phyloP scores from a whole-genome alignment of 1,140 invertebrate species.

The Archivesica marissinica region DNA sequence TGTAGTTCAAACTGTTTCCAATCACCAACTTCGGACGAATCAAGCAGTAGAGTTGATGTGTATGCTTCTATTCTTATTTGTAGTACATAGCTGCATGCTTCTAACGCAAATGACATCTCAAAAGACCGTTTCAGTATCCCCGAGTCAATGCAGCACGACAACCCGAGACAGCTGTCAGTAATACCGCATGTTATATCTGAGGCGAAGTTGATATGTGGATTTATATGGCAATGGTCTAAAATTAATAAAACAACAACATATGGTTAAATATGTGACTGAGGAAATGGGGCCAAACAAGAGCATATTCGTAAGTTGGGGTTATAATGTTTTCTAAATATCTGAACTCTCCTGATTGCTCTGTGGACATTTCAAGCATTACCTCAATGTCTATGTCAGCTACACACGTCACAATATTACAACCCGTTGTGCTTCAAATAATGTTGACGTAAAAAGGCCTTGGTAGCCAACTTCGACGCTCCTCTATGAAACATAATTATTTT shows the following conservation, averaged over 20 bases:
- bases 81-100: background rate
- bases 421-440: too few relatives aligned
- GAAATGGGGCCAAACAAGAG: background rate
- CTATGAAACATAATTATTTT: too few relatives aligned
- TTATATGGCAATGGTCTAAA: background rate
- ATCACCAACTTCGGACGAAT: background rate
- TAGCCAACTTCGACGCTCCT: too few relatives aligned
- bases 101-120: background rate
- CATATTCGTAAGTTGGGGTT: background rate
- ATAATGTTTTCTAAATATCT: background rate
- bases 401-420: too few relatives aligned
- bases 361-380: too few relatives aligned
- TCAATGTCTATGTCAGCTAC: too few relatives aligned
- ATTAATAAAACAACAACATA: background rate
- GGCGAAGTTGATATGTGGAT: background rate
- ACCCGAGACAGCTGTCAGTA: background rate
- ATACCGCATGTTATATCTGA: background rate
- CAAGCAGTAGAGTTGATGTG: background rate
- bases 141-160: background rate
- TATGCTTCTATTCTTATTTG: background rate
- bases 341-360: background rate
- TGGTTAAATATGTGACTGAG: background rate
- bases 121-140: background rate
- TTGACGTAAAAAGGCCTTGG: too few relatives aligned
- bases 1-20: conserved; percentile 2